These are phyloP conservation scores for Squalus acanthias DNA, from an alignment of 2,797 vertebrate species.

Conservation along the genomic window DNA sequence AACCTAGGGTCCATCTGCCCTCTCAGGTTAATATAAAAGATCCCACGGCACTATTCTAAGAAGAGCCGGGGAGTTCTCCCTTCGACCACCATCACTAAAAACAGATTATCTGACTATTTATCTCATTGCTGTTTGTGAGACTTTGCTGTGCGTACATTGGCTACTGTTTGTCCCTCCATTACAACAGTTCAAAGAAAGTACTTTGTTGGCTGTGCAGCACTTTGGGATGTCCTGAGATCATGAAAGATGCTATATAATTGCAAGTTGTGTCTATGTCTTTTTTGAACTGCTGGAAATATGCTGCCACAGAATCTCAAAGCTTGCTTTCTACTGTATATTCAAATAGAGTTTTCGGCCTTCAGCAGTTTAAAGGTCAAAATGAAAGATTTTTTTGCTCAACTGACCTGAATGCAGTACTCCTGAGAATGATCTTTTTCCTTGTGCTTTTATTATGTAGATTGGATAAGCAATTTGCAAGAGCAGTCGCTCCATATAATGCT, in stretches of 20 bases:
- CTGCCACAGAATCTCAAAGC: neutral
- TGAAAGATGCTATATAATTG: no score
- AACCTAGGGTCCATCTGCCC: neutral
- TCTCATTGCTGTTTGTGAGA: neutral
- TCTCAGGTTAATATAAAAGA: neutral
- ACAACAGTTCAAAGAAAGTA: neutral
- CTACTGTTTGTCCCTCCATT: neutral
- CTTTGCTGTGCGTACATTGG: neutral
- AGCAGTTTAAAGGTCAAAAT: neutral
- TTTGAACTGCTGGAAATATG: no score
- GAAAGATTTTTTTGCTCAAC: neutral
- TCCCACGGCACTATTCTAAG: neutral
- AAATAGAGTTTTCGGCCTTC: neutral
- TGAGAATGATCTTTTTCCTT: neutral
- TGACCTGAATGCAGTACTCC: neutral
- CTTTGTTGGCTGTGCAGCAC: neutral
- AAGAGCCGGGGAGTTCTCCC: neutral
- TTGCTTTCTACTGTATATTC: neutral
- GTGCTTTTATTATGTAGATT: neutral
- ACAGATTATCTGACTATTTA: neutral
- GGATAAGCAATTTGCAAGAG: slow-evolving; percentile 4
- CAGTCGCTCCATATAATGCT: neutral
- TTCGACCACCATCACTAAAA: neutral
- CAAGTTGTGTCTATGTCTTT: no score
- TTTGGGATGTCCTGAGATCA: no score